These are phyloP conservation scores for Callospermophilus lateralis DNA, from an alignment of 2,113 vertebrate species.

Conservation along the genomic window DNA sequence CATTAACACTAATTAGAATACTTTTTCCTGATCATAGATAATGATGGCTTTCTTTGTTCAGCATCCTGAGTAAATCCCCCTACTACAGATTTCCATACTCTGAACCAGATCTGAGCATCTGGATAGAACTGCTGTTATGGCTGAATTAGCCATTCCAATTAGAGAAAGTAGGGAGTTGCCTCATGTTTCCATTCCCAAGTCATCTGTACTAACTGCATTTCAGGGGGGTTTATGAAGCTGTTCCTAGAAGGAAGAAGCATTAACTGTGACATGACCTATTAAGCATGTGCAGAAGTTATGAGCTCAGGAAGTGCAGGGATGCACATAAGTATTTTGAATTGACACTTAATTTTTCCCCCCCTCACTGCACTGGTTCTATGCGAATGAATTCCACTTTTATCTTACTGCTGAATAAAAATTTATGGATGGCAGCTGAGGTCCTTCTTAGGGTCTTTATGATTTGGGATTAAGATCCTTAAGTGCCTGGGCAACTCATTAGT, in stretches of 20 bases:
- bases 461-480: constrained; percentile 85
- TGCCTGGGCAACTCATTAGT: constrained; percentile 71
- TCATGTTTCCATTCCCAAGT: constrained; percentile 81
- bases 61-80: constrained; percentile 75
- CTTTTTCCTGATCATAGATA: constrained; percentile 80
- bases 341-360: constrained; percentile 29
- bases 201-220: constrained; percentile 86
- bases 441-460: constrained; percentile 84
- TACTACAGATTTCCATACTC: constrained; percentile 81
- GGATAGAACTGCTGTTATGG: constrained; percentile 81
- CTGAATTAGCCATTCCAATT: constrained; percentile 87
- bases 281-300: constrained; percentile 83
- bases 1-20: constrained; percentile 82
- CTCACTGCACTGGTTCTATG: constrained; percentile 78
- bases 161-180: constrained; percentile 78
- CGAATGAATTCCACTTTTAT: constrained; percentile 83
- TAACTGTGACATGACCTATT: constrained; percentile 86
- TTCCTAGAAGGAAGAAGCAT: constrained; percentile 84
- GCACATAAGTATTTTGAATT: constrained; percentile 80
- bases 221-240: constrained; percentile 81
- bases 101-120: constrained; percentile 85
- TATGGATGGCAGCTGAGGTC: constrained; percentile 86
- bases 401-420: constrained; percentile 86
- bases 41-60: constrained; percentile 85
- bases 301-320: constrained; percentile 79